A percentile compares a stretch with the other conserved stretches of the same genome.
phyloP scores from a whole-genome alignment of 35 echinoderm and acorn worm species.

The Lytechinus pictus region DNA sequence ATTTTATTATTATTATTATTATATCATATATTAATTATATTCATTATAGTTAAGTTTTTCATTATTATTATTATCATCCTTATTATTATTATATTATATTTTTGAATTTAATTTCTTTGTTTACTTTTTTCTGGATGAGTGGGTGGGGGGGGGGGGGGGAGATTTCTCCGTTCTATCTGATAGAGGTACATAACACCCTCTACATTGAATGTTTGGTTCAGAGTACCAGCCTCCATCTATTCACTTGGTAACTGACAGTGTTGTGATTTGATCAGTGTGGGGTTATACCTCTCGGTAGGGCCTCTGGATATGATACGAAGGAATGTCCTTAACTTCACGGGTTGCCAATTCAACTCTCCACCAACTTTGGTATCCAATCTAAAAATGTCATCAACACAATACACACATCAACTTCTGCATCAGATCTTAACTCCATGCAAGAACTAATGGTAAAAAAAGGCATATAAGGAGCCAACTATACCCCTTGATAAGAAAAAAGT shows the following conservation, averaged over 20 bases:
- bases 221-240: background rate
- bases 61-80: no score
- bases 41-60: no score
- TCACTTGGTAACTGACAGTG: background rate
- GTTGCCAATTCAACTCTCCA: background rate
- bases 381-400: background rate
- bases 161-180: no score
- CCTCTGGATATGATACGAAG: background rate
- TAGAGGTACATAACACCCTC: no score
- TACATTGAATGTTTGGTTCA: no score
- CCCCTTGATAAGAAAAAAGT: background rate
- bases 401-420: background rate
- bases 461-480: background rate
- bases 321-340: slow-evolving; percentile 2
- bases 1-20: no score
- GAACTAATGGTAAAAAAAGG: background rate
- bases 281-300: background rate
- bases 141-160: no score
- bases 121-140: no score
- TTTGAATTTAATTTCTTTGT: no score
- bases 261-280: slow-evolving; percentile 4
- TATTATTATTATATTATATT: no score
- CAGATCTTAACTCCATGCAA: background rate
- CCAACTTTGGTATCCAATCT: background rate
- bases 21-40: no score